Base-by-base conservation (phyloP, 2,113 vertebrate species). In the Ceyx margarethae region DNA sequence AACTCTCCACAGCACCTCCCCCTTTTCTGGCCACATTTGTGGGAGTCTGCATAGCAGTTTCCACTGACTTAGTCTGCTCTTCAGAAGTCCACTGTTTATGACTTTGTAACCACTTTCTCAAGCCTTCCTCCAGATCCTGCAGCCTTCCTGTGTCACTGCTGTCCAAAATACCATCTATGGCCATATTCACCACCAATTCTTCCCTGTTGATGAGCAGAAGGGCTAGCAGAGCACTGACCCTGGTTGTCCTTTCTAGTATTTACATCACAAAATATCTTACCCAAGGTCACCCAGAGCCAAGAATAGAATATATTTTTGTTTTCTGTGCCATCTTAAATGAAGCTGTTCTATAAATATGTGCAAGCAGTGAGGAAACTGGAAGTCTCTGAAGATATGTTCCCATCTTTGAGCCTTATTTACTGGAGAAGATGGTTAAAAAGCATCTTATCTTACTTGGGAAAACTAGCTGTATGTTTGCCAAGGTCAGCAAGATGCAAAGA, bases 401-500 rank as follows among this genome's bases (percentile, higher is more conserved):
- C 28, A 62, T 87, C 87, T 85, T 87, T 85, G 62, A 82, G 71
- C 54, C 28, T 87, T 91, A 79, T 87, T 94, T 87, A 42, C 64
- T 77, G 50, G n/a, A 81, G 84, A 90, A 84, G 84, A 58, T 66
- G 75, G 67, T 85, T 89, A 13, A 92, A 95, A 89, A 89, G 3
- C 50, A 73, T 85, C 87, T 91, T 93, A 76, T 87, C 87, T 89
- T 89, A 50, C 74, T 89, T 77, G 62, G 33, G 51, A 33, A 93
- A 94, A 95, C 89, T 45, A 92, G 6, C 91, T 85, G 71, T 51
- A 10, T 2, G 1, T 76, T 92, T 94, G 75, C 93, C 89, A 95
- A 94, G 91, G 89, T 94, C 94, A 96, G 94, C 67, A 89, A 93
- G 93, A 89, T 80, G 50, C 54, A 87, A 72, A 94, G 54, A 91